Percentiles rank a stretch among this genome's conserved stretches.
Conservation (phyloP, 2,888 invertebrate genomes). For the Caenorhabditis auriculariae region DNA sequence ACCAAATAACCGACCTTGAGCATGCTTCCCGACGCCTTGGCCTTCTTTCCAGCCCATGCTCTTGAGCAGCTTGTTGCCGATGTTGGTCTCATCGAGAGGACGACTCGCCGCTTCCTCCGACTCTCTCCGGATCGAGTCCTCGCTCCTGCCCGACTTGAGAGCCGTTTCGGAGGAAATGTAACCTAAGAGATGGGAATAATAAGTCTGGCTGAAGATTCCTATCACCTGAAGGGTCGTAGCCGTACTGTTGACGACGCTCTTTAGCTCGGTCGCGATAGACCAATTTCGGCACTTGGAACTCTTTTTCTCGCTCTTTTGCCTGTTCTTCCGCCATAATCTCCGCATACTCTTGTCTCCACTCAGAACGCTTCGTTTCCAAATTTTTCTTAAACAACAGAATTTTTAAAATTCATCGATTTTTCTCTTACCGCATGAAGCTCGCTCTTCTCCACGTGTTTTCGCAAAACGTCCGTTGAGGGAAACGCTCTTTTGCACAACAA, state of each 20-base stretch:
- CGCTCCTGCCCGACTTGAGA: neutral
- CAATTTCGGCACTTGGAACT: neutral
- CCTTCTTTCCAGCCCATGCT: slow-evolving; percentile 99
- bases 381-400: slow-evolving; percentile 34
- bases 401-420: neutral
- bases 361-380: slow-evolving; percentile 39
- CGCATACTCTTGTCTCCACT: slow-evolving; percentile 34
- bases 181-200: neutral
- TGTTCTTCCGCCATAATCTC: slow-evolving; percentile 31
- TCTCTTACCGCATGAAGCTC: slow-evolving; percentile 79
- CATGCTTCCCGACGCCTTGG: slow-evolving; percentile 86
- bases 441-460: slow-evolving; percentile 85
- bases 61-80: slow-evolving; percentile 90
- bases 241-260: slow-evolving; percentile 88
- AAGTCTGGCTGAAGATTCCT: neutral
- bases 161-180: neutral
- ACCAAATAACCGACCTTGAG: slow-evolving; percentile 70
- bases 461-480: slow-evolving; percentile 82
- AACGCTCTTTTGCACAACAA: slow-evolving; percentile 92
- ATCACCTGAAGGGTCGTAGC: no score
- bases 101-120: slow-evolving; percentile 33
- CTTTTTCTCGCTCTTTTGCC: no score
- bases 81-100: slow-evolving; percentile 71
- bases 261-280: slow-evolving; percentile 94
- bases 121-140: slow-evolving; percentile 20